Base-by-base conservation (phyloP, 2,888 invertebrate species). In the Synergus laeviventris region DNA sequence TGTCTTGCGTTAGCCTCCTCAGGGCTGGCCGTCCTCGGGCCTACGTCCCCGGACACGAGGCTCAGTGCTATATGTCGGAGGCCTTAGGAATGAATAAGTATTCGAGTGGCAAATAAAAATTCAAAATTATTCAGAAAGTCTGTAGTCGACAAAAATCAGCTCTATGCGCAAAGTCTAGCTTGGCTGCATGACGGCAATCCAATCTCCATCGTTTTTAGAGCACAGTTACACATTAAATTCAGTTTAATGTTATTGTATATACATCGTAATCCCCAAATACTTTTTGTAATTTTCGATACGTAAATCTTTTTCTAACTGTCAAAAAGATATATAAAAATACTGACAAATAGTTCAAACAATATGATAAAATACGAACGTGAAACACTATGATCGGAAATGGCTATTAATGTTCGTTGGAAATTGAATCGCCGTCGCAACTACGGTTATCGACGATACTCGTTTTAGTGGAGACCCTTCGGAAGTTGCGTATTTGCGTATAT, bases 11-110 rank as follows among this genome's bases (percentile, higher is more conserved):
- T 45, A 88, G 86, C 89, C 90, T 89, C 90, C 89, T 87, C 88
- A 89, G 89, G 90, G 89, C 86, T 85, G 89, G 87, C 89, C 88
- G 89, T 89, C 88, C 87, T 89, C 86, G 88, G 87, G 89, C 87
- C 85, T 86, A 84, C 82, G 89, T 91, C 91, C 91, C 91, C 91
- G 91, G 91, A 91, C 91, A 92, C 92, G 92, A 91, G 91, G 89
- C 89, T 91, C 87, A 90, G 92, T 92, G 91, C 91, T 91, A 87
- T 90, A 88, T 90, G 86, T 89, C 87, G 89, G 90, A 90, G 88
- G 89, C 88, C 85, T 81, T 86, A 84, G 86, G 87, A 86, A 77
- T 85, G 62, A n/a, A n/a, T n/a, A n/a, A n/a, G 74, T 77, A n/a
- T 73, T 80, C 75, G 79, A 73, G 81, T 84, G 84, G 83, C 85